phyloP scores from a whole-genome alignment of 2,888 invertebrate species.

The Idaea straminata region DNA sequence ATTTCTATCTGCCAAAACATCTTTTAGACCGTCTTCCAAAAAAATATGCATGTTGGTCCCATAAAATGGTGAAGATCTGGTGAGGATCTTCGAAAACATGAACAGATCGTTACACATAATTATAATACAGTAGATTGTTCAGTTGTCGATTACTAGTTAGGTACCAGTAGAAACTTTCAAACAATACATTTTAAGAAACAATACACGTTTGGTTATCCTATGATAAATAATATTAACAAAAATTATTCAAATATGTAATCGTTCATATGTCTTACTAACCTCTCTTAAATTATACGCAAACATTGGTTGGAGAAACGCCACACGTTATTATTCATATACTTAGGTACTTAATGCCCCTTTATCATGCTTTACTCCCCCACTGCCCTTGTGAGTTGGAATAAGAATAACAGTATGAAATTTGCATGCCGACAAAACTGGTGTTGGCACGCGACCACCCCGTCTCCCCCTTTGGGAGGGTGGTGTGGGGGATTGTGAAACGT shows the following conservation, averaged over 20 bases:
- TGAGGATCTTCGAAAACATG: no score
- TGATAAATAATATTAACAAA: no score
- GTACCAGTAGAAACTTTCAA: no score
- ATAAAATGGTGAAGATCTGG: no score
- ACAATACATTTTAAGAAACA: neutral
- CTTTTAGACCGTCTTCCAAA: no score
- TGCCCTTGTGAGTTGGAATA: constrained; percentile 74
- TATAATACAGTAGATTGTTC: no score
- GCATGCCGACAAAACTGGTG: constrained; percentile 61
- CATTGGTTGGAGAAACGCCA: constrained; percentile 25
- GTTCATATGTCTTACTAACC: constrained; percentile 2
- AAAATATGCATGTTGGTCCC: no score
- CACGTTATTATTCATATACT: constrained; percentile 31
- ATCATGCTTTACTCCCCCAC: constrained; percentile 64
- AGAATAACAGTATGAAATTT: constrained; percentile 76
- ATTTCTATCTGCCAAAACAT: no score
- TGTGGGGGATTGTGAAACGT: constrained; percentile 47
- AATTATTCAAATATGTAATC: neutral
- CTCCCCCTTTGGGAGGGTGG: constrained; percentile 22
- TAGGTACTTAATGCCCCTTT: constrained; percentile 34
- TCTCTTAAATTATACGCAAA: constrained; percentile 18
- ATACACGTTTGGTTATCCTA: neutral
- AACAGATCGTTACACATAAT: no score
- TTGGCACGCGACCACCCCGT: constrained; percentile 45
- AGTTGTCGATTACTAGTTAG: no score